These are phyloP conservation scores for Hydrotaea cyrtoneurina DNA, from an alignment of 2,888 invertebrate species.

Conservation along the genomic window DNA sequence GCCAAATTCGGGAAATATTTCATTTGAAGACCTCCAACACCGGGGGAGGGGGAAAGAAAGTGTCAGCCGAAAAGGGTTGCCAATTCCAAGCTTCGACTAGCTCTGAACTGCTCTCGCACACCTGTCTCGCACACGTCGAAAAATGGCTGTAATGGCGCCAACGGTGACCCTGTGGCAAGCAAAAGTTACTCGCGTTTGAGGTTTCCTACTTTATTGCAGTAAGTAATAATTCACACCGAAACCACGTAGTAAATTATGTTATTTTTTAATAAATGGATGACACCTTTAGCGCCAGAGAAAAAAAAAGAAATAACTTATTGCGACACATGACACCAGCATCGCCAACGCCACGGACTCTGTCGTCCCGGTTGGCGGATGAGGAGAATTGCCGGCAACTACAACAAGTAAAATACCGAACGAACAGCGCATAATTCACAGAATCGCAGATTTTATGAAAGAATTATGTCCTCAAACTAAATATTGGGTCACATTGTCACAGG, in stretches of 20 bases:
- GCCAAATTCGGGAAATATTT: too few relatives aligned
- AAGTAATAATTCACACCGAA: slow-evolving; percentile 59
- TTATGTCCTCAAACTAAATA: slow-evolving; percentile 45
- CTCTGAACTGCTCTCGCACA: background rate
- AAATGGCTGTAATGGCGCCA: background rate
- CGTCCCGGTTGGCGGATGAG: background rate
- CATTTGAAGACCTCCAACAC: too few relatives aligned
- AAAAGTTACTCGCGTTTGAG: background rate
- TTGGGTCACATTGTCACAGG: slow-evolving; percentile 51
- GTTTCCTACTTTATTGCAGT: slow-evolving; percentile 17
- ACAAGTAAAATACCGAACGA: background rate
- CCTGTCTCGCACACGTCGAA: background rate
- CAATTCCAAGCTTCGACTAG: too few relatives aligned
- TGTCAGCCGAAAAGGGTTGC: too few relatives aligned
- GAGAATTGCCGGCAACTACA: background rate
- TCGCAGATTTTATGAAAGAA: slow-evolving; percentile 46
- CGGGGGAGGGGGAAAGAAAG: too few relatives aligned
- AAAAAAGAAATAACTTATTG: background rate
- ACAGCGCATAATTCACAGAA: background rate
- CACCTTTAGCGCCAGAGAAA: slow-evolving; percentile 31
- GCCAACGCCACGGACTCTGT: slow-evolving; percentile 24
- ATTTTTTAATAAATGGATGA: slow-evolving; percentile 57
- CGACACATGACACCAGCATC: slow-evolving; percentile 24
- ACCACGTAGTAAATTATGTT: slow-evolving; percentile 59
- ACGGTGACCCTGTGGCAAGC: background rate